Evolutionary conservation across 53 echinoderm and acorn worm genomes (phyloP).

Genomic region (Patiria pectinifera): DNA sequence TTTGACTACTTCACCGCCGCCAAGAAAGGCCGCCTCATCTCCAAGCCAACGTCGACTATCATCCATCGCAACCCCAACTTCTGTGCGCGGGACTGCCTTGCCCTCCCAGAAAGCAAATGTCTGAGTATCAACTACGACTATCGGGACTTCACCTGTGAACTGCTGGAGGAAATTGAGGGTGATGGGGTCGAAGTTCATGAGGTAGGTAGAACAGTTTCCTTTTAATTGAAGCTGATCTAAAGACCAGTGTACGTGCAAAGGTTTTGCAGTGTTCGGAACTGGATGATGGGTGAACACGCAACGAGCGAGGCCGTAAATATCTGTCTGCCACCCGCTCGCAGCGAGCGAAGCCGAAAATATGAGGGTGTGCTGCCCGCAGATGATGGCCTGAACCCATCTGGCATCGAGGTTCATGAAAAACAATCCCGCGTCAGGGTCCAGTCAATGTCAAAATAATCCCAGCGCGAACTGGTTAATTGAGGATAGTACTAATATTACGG

Average conservation of each 20-base stretch:
- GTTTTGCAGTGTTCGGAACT: too few relatives aligned
- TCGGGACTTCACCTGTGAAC: conserved; percentile 45
- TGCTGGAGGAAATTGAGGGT: conserved; percentile 69
- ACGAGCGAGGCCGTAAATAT: too few relatives aligned
- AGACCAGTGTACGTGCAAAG: background rate
- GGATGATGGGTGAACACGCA: too few relatives aligned
- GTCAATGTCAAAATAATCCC: too few relatives aligned
- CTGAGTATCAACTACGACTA: conserved; percentile 75
- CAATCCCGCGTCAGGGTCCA: too few relatives aligned
- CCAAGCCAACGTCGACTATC: conserved; percentile 20
- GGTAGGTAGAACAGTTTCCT: background rate
- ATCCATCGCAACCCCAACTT: conserved; percentile 53
- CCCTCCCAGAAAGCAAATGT: conserved; percentile 64
- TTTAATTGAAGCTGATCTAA: background rate
- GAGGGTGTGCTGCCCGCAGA: background rate
- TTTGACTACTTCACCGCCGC: conserved; percentile 64
- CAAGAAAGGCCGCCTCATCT: conserved; percentile 62
- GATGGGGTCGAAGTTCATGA: conserved; percentile 69
- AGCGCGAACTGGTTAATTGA: too few relatives aligned
- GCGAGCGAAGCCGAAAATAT: too few relatives aligned
- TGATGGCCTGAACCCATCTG: too few relatives aligned
- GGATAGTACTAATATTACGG: too few relatives aligned
- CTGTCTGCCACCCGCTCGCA: too few relatives aligned
- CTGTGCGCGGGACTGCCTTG: conserved; percentile 70
- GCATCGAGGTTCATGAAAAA: too few relatives aligned